Percentiles rank a stretch among this genome's conserved stretches.
Conservation (phyloP, 2,113 vertebrate genomes). For the Phycodurus eques region DNA sequence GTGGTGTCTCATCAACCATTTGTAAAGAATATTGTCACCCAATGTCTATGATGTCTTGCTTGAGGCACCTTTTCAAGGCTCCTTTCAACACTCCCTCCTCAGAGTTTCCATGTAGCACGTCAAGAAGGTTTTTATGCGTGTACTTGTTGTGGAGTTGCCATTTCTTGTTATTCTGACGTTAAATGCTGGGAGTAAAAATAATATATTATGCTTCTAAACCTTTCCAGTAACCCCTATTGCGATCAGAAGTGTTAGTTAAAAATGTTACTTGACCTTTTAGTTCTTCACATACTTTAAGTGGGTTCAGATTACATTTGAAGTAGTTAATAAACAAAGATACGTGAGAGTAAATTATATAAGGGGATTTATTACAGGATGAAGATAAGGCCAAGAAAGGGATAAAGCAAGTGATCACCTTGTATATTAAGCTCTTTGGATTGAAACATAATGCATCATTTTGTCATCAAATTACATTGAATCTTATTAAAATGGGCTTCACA, state of each 20-base stretch:
- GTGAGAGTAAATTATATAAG: not conserved
- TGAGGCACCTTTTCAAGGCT: not conserved
- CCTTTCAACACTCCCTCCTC: slow-evolving; percentile 18
- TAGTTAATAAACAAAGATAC: not conserved
- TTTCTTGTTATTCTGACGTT: not conserved
- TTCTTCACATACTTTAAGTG: not conserved
- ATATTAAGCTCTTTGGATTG: not conserved
- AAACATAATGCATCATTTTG: not conserved
- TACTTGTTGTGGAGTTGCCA: slow-evolving; percentile 46
- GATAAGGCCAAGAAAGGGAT: not conserved
- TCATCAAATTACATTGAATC: not conserved
- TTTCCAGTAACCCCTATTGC: not conserved
- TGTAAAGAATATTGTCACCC: not conserved
- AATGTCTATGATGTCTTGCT: not conserved
- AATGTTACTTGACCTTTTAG: not conserved
- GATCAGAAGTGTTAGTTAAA: not conserved
- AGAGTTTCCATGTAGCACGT: slow-evolving; percentile 62
- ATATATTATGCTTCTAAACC: not conserved
- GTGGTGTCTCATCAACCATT: not conserved
- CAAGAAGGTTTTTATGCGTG: slow-evolving; percentile 50
- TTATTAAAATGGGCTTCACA: not conserved
- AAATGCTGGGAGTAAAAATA: not conserved
- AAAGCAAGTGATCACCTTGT: not conserved
- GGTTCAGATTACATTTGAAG: not conserved
- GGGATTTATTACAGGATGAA: not conserved